Percentiles rank a stretch among this genome's conserved stretches.
Conservation (phyloP, 2,113 vertebrate genomes). For the Climacteris rufus region DNA sequence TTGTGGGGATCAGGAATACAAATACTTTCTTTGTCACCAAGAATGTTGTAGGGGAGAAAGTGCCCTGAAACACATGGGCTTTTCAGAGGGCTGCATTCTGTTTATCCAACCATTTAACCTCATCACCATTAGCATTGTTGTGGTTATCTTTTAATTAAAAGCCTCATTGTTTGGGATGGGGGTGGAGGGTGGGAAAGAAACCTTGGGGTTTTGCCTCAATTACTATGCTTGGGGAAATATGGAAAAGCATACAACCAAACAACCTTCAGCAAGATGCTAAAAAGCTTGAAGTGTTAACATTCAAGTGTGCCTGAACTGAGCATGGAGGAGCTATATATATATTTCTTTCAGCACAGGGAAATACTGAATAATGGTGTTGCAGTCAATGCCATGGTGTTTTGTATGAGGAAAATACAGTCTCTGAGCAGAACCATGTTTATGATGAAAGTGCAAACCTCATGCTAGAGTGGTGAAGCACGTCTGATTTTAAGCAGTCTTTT, state of each 20-base stretch:
- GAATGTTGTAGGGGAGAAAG: not conserved
- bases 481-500: conserved; percentile 29
- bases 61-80: not conserved
- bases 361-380: not conserved
- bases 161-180: conserved; percentile 19
- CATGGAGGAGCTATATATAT: not conserved
- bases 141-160: conserved; percentile 44
- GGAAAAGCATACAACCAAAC: not conserved
- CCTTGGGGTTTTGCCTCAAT: conserved; percentile 7
- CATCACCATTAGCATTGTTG: conserved; percentile 46
- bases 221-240: not conserved
- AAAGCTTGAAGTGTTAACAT: not conserved
- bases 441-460: not conserved
- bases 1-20: conserved; percentile 20
- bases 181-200: conserved; percentile 23
- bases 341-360: not conserved
- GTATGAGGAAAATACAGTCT: not conserved
- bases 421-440: not conserved
- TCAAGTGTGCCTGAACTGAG: not conserved
- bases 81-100: conserved; percentile 40
- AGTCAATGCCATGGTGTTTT: not conserved
- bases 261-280: not conserved
- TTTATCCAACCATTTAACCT: conserved; percentile 58
- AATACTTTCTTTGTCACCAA: conserved; percentile 38
- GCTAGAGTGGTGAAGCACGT: not conserved